Base-by-base conservation (phyloP, 2,888 invertebrate species). In the Epicampocera succincta region DNA sequence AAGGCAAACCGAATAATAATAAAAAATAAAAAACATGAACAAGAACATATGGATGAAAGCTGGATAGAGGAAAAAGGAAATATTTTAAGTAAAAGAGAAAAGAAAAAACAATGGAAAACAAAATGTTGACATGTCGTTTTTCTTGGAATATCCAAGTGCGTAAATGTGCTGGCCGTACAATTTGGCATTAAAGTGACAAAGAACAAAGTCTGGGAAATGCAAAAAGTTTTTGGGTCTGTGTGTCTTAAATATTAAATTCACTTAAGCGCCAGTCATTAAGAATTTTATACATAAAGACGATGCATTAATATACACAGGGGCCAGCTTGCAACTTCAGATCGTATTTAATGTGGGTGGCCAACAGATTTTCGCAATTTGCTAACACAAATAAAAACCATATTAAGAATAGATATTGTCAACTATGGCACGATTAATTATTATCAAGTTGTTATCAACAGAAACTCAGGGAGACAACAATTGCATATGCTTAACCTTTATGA, bases 31-130 rank as follows among this genome's bases (percentile, higher is more conserved):
- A 21, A 3, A 25, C 52, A 19, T 15, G 29, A 25, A 50, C 11
- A 50, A 15, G 12, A 58, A 48, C 63, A 77, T 65, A 40, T 65
- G 72, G n/a, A n/a, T n/a, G n/a, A n/a, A n/a, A n/a, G n/a, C 58
- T 33, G 71, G 12, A 25, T 56, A 63, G 9, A 65, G 71, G 63
- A 73, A 74, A 69, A 50, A 63, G 74, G 58, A 80, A 74, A 58
- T 29, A 69, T 79, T 48, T 73, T 56, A 46, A 19, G 56, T 17
- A 46, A 61, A 66, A 29, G 48, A 29, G 5, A 17, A 21, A 54
- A 9, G 8, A 15, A 71, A 58, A 68, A 52, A n/a, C 25, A 40
- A 42, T 52, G 12, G 4, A 33, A 25, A 60, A 38, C 29, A 48
- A 69, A 52, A 42, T 69, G 13, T 61, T 44, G 54, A 63, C 46